Evolutionary conservation across 2,888 invertebrate genomes (phyloP).

Genomic region (Chouioia cunea): DNA sequence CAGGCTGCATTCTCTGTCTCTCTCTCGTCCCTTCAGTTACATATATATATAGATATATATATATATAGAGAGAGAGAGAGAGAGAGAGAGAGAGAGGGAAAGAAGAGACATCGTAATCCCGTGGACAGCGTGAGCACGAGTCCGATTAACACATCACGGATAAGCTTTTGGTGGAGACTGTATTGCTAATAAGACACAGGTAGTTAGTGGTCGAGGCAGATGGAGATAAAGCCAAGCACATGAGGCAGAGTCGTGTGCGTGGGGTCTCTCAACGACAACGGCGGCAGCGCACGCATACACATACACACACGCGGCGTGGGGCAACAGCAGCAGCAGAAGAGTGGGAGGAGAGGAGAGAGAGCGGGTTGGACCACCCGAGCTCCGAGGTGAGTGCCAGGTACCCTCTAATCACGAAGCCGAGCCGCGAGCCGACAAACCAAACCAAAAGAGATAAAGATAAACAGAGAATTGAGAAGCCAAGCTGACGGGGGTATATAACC

Average conservation of each 20-base stretch:
- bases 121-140: conserved; percentile 35
- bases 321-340: conserved; percentile 17
- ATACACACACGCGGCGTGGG: conserved; percentile 10
- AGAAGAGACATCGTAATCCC: conserved; percentile 29
- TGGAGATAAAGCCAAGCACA: conserved; percentile 43
- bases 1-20: conserved; percentile 14
- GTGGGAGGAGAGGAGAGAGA: conserved; percentile 19
- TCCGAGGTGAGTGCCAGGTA: conserved; percentile 68
- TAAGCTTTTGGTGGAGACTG: conserved; percentile 66
- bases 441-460: conserved; percentile 69
- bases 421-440: conserved; percentile 69
- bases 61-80: no score
- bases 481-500: conserved; percentile 58
- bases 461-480: conserved; percentile 67
- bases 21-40: not conserved
- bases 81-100: no score
- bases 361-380: conserved; percentile 66
- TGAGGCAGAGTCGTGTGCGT: conserved; percentile 25
- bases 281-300: conserved; percentile 47
- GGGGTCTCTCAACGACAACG: conserved; percentile 3
- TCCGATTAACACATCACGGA: conserved; percentile 37
- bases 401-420: conserved; percentile 68
- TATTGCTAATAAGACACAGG: conserved; percentile 68
- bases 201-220: conserved; percentile 61
- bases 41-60: no score